phyloP scores from a whole-genome alignment of 2,888 invertebrate genomes.

The Mellilla xanthometata region DNA sequence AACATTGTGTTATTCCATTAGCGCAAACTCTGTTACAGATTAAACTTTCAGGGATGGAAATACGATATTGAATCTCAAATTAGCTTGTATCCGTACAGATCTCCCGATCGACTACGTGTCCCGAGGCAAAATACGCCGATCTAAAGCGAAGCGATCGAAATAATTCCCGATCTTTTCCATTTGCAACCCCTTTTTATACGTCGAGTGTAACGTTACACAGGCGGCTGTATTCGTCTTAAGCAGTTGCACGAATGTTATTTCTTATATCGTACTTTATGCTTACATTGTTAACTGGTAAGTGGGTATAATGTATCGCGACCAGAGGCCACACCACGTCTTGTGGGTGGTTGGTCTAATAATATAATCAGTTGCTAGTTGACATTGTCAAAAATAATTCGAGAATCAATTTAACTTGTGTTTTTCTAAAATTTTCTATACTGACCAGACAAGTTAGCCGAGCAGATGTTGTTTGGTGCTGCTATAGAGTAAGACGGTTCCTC shows the following conservation, averaged over 20 bases:
- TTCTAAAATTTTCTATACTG: constrained; percentile 30
- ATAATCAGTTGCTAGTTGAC: too few species aligned
- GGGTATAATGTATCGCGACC: too few species aligned
- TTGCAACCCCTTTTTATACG: not conserved
- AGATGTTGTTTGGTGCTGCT: constrained; percentile 54
- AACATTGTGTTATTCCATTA: constrained; percentile 12
- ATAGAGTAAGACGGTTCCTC: constrained; percentile 68
- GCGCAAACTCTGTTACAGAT: constrained; percentile 22
- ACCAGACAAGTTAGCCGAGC: constrained; percentile 65
- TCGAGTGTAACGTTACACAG: not conserved
- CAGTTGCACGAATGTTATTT: too few species aligned
- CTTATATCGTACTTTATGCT: too few species aligned
- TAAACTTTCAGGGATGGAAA: constrained; percentile 30
- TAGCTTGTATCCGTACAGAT: too few species aligned
- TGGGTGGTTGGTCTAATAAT: too few species aligned
- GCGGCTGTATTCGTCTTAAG: not conserved
- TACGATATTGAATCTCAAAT: constrained; percentile 25
- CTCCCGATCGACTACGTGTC: constrained; percentile 31
- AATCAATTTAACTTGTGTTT: not conserved
- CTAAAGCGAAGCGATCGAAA: constrained; percentile 4
- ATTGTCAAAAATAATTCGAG: too few species aligned
- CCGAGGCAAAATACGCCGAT: constrained; percentile 29
- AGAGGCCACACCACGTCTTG: too few species aligned
- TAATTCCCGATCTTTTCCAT: constrained; percentile 10
- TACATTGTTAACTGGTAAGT: too few species aligned